A percentile compares a stretch with the other conserved stretches of the same genome.
Evolutionary conservation across 2,888 invertebrate species (phyloP).

Genomic region (Flexamia atlantica): DNA sequence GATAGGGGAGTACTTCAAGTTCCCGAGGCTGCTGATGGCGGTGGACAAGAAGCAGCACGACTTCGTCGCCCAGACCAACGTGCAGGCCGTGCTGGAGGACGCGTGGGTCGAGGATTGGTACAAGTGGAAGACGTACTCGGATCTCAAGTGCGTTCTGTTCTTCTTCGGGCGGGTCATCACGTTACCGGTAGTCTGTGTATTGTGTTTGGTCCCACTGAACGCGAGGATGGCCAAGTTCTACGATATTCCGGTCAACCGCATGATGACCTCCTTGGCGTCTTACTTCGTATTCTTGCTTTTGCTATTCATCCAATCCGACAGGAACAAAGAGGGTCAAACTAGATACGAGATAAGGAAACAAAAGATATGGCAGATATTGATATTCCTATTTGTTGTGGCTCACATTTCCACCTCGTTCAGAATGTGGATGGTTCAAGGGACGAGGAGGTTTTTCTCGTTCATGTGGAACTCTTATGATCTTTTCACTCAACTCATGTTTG

Average conservation of each 20-base stretch:
- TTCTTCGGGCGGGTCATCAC: conserved; percentile 74
- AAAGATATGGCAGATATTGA: background rate
- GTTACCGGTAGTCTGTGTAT: conserved; percentile 75
- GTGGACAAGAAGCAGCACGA: conserved; percentile 84
- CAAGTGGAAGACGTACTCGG: conserved; percentile 78
- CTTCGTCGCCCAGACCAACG: conserved; percentile 87
- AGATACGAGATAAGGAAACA: conserved; percentile 11
- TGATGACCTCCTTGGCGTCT: conserved; percentile 82
- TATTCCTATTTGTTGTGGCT: conserved; percentile 57
- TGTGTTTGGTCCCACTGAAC: conserved; percentile 75
- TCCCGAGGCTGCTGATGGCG: conserved; percentile 83
- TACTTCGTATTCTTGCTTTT: conserved; percentile 82
- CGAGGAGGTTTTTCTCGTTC: conserved; percentile 77
- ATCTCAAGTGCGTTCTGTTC: conserved; percentile 74
- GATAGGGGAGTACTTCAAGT: conserved; percentile 76
- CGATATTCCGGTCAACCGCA: conserved; percentile 83
- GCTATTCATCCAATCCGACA: conserved; percentile 79
- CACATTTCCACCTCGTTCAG: conserved; percentile 73
- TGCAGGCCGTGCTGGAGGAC: conserved; percentile 80
- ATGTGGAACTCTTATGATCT: conserved; percentile 81
- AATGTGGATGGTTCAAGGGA: conserved; percentile 79
- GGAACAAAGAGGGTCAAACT: conserved; percentile 78
- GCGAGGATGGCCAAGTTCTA: conserved; percentile 77
- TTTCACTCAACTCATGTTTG: conserved; percentile 79
- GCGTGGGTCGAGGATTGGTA: conserved; percentile 83